These are phyloP conservation scores for Apocheima hispidaria DNA, from an alignment of 2,888 invertebrate species.

Conservation along the genomic window DNA sequence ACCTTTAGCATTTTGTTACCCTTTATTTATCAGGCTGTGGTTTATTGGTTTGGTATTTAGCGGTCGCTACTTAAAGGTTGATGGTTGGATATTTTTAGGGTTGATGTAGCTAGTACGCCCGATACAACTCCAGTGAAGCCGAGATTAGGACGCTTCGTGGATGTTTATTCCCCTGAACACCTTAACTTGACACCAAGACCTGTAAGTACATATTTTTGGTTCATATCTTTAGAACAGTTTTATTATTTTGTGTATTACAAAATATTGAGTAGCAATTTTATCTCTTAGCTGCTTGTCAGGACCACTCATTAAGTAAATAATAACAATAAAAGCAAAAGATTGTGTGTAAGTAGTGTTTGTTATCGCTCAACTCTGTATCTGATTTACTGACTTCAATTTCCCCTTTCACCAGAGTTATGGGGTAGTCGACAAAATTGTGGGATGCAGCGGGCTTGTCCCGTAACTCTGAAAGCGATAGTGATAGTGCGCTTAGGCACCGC, in stretches of 20 bases:
- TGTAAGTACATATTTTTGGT: slow-evolving; percentile 62
- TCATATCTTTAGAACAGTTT: background rate
- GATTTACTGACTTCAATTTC: too few relatives aligned
- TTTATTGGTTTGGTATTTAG: slow-evolving; percentile 39
- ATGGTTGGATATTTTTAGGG: slow-evolving; percentile 55
- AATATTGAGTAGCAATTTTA: too few relatives aligned
- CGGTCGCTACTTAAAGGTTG: slow-evolving; percentile 38
- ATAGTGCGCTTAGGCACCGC: too few relatives aligned
- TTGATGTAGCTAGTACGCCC: slow-evolving; percentile 57
- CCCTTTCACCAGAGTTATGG: too few relatives aligned
- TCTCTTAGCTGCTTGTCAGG: background rate
- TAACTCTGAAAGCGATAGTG: too few relatives aligned
- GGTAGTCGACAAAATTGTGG: too few relatives aligned
- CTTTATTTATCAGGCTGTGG: slow-evolving; percentile 47
- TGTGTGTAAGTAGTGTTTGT: background rate
- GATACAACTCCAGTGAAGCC: slow-evolving; percentile 71
- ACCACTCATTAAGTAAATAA: background rate
- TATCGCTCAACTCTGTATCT: background rate
- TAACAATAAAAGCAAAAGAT: background rate
- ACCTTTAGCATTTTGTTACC: slow-evolving; percentile 63
- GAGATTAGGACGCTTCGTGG: slow-evolving; percentile 74
- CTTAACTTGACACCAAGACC: slow-evolving; percentile 77
- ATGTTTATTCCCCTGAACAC: slow-evolving; percentile 82
- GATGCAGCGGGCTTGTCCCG: too few relatives aligned
- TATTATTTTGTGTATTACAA: background rate